Conservation (phyloP, 1,140 invertebrate genomes). For the Metaphire vulgaris region DNA sequence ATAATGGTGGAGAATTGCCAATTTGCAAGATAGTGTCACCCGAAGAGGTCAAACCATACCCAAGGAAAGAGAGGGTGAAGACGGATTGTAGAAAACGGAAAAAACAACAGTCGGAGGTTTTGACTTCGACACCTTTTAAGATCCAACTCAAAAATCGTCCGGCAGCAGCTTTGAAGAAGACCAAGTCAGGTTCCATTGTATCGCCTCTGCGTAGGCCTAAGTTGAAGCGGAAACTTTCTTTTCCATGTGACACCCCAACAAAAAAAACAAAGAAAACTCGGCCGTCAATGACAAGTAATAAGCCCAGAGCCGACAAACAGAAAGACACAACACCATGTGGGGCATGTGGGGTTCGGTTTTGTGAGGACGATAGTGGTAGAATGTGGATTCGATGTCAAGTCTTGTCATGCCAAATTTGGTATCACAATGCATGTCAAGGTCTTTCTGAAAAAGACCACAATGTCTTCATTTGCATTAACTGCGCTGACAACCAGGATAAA, state of each 20-base stretch:
- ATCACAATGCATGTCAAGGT: too few species aligned
- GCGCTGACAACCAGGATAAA: too few species aligned
- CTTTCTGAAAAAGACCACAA: too few species aligned
- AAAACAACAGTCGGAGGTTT: background rate
- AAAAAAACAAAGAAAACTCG: background rate
- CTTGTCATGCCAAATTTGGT: too few species aligned
- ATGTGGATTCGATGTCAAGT: background rate
- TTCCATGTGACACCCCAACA: too few species aligned
- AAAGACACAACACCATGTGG: background rate
- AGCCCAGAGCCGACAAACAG: too few species aligned
- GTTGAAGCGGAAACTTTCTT: too few species aligned
- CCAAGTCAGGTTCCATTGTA: too few species aligned
- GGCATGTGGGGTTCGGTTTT: background rate
- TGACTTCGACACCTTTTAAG: background rate
- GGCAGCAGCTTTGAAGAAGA: too few species aligned
- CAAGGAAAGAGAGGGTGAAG: background rate
- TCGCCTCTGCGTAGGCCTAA: too few species aligned
- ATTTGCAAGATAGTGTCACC: background rate
- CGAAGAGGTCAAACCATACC: background rate
- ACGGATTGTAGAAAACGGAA: background rate
- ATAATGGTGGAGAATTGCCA: too few species aligned
- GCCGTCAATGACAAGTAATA: background rate
- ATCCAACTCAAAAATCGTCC: background rate
- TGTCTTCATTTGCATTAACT: too few species aligned
- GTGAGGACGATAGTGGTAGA: background rate